phyloP scores from a whole-genome alignment of 2,888 invertebrate genomes.

The Gastracanthus pulcherrimus region DNA sequence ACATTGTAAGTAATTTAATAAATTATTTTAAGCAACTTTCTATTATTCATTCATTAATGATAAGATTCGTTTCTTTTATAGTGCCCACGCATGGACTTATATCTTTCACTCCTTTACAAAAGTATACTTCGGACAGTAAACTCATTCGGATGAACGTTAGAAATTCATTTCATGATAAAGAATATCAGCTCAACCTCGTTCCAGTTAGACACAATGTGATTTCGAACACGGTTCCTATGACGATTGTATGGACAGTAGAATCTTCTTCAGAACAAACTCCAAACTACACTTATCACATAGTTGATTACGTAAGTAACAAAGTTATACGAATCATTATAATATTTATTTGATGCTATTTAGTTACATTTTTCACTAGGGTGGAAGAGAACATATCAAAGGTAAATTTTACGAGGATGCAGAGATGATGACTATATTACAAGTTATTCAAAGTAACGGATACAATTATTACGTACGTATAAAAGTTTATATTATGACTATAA shows the following conservation, averaged over 20 bases:
- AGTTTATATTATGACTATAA: too few relatives aligned
- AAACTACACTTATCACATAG: background rate
- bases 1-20: background rate
- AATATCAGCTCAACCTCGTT: background rate
- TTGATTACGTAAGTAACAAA: background rate
- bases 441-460: background rate
- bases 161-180: background rate
- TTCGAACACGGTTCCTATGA: background rate
- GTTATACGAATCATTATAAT: background rate
- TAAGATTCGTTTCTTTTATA: background rate
- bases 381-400: background rate
- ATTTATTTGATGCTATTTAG: background rate
- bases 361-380: background rate
- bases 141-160: background rate
- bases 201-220: background rate
- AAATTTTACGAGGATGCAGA: slow-evolving; percentile 19
- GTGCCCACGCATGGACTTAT: background rate
- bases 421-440: slow-evolving; percentile 2
- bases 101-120: background rate
- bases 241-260: background rate
- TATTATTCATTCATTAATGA: background rate
- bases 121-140: background rate
- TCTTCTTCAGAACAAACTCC: background rate
- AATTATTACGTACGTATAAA: slow-evolving; percentile 15
- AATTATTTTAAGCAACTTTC: background rate